phyloP scores from a whole-genome alignment of 2,113 vertebrate species.

The Carassius gibelio region DNA sequence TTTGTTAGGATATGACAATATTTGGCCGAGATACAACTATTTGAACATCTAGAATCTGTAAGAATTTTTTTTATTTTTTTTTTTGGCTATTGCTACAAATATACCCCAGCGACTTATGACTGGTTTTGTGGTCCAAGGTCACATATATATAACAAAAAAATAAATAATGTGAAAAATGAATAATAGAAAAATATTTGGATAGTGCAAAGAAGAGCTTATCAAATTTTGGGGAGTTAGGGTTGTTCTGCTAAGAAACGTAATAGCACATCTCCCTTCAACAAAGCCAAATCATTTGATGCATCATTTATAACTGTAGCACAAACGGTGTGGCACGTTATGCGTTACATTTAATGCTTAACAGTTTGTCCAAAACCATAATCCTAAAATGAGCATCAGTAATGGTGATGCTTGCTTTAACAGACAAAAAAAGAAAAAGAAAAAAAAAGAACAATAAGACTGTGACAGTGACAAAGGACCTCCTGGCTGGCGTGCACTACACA shows the following conservation, averaged over 20 bases:
- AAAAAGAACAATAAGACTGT: conserved; percentile 3
- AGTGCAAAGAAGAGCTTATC: no score
- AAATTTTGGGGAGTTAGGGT: no score
- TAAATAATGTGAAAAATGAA: no score
- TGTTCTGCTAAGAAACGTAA: background rate
- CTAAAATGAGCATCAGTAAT: background rate
- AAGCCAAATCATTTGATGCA: background rate
- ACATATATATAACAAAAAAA: no score
- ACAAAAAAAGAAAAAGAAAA: background rate
- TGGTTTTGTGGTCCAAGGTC: no score
- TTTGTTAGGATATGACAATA: no score
- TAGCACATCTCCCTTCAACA: background rate
- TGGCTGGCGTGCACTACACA: background rate
- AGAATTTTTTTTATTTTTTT: no score
- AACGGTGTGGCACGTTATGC: background rate
- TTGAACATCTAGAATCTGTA: no score
- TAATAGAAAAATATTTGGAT: no score
- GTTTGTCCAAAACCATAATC: background rate
- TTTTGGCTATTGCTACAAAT: no score
- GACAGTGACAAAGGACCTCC: background rate
- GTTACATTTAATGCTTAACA: background rate
- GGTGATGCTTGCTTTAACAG: background rate
- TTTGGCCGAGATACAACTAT: no score
- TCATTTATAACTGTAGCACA: background rate
- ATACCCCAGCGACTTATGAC: no score